A percentile compares a stretch with the other conserved stretches of the same genome.
phyloP scores from a whole-genome alignment of 2,888 invertebrate genomes.

The Malachius bipustulatus region DNA sequence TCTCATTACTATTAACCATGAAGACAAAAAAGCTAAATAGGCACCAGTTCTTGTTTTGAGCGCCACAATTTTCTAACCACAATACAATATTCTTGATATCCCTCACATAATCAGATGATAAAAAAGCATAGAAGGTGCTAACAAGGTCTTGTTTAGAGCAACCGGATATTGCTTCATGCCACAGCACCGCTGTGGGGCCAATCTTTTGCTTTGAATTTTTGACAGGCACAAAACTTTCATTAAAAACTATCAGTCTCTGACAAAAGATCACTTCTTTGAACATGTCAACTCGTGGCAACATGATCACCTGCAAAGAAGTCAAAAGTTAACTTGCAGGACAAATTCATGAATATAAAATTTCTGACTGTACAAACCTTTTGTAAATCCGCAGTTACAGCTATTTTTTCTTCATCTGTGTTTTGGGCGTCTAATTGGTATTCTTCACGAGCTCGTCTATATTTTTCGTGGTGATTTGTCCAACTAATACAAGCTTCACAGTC shows the following conservation, averaged over 20 bases:
- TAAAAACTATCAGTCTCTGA: constrained; percentile 14
- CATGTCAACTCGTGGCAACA: constrained; percentile 14
- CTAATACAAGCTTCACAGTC: constrained; percentile 12
- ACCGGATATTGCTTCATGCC: constrained; percentile 13
- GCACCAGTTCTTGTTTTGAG: constrained; percentile 17
- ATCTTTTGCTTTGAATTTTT: constrained; percentile 10
- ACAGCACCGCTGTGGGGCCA: constrained; percentile 12
- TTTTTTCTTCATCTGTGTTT: background rate
- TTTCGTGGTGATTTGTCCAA: constrained; percentile 13
- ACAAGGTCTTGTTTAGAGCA: constrained; percentile 12
- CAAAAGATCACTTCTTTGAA: constrained; percentile 20
- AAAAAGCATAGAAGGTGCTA: constrained; percentile 11
- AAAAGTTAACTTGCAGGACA: background rate
- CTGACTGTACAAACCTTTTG: background rate
- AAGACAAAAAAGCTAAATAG: constrained; percentile 15
- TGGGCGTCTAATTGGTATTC: constrained; percentile 11
- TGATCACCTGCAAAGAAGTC: constrained; percentile 14
- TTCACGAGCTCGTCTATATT: constrained; percentile 9
- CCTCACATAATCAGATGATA: constrained; percentile 5
- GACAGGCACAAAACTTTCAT: constrained; percentile 15
- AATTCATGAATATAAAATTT: background rate
- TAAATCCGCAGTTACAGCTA: background rate
- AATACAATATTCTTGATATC: constrained; percentile 15
- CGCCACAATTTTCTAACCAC: constrained; percentile 17
- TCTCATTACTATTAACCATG: constrained; percentile 7